phyloP scores from a whole-genome alignment of 2,888 invertebrate genomes.

The Drosophila meridionalis region DNA sequence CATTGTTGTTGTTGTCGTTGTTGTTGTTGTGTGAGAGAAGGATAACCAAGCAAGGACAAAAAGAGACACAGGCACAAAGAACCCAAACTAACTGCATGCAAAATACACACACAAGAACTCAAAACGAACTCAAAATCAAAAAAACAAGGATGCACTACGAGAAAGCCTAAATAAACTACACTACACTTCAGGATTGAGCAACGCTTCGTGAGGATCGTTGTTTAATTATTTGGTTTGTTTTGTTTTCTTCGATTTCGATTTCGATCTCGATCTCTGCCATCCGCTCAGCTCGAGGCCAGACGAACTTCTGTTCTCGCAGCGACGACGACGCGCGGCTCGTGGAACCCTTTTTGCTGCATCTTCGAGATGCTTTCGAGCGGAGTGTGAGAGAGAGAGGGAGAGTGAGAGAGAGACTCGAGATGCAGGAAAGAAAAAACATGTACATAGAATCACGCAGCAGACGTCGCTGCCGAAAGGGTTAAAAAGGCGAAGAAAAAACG shows the following conservation, averaged over 20 bases:
- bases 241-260: conserved; percentile 6
- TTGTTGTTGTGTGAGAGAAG: conserved; percentile 15
- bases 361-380: conserved; percentile 55
- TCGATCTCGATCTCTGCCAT: conserved; percentile 67
- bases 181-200: conserved; percentile 25
- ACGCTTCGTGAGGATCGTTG: conserved; percentile 4
- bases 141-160: conserved; percentile 33
- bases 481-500: conserved; percentile 35
- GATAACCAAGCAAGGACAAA: conserved; percentile 33
- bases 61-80: conserved; percentile 58
- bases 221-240: conserved; percentile 22
- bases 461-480: conserved; percentile 64
- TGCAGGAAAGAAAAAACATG: conserved; percentile 39
- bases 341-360: conserved; percentile 75
- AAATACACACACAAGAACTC: conserved; percentile 6
- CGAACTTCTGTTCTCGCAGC: conserved; percentile 83
- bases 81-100: conserved; percentile 67
- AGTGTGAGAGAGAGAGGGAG: conserved; percentile 41
- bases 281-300: conserved; percentile 84
- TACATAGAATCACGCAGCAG: conserved; percentile 70
- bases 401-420: conserved; percentile 30
- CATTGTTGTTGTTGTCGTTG: conserved; percentile 41
- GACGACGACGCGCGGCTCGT: conserved; percentile 63
- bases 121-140: conserved; percentile 39
- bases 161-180: conserved; percentile 14